Base-by-base conservation (phyloP, 2,113 vertebrate species). In the Piliocolobus tephrosceles region DNA sequence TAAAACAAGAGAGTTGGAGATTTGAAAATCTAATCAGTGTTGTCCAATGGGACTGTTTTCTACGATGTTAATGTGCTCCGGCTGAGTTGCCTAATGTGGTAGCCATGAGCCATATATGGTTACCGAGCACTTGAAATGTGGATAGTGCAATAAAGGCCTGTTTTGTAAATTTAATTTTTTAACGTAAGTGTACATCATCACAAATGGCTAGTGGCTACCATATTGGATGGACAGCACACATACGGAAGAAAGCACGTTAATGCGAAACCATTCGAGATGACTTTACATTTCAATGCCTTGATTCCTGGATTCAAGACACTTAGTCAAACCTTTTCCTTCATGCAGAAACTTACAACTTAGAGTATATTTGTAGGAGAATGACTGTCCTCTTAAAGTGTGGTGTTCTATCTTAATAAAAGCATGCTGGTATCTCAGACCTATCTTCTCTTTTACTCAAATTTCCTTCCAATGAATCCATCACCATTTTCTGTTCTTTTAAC, bases 1-100 rank as follows among this genome's bases (percentile, higher is more conserved):
- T 99, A 88, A 58, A 86, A 27, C 76, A 94, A 88, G 82, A 45
- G 13, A 61, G 20, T n/a, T 7, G 43, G 17, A 55, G 52, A 27
- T 32, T 35, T 76, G 82, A 45, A 64, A 32, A 22, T 7, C 52
- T 40, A 20, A 57, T 18, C 9, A 8, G 40, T 6, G 1, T 58
- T 32, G 38, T 38, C 43, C 38, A 2, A 0, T 0, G 9, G 25
- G 6, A 23, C 40, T 11, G 0, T 16, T 12, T 4, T 4, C 72
- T 16, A 2, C 3, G 6, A 32, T 16, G 13, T 9, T 6, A 23
- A 12, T 1, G 8, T 0, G 2, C 5, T 7, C 0, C 2, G 2
- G 6, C 64, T 1, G 1, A 55, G 32, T 50, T 79, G 45, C 45
- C 25, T 4, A 10, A 17, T 35, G 45, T 30, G 8, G 76, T 10